Percentiles rank a stretch among this genome's conserved stretches.
Conservation (phyloP, 92 coral and sea anemone species). For the Epizoanthus illoricatus region DNA sequence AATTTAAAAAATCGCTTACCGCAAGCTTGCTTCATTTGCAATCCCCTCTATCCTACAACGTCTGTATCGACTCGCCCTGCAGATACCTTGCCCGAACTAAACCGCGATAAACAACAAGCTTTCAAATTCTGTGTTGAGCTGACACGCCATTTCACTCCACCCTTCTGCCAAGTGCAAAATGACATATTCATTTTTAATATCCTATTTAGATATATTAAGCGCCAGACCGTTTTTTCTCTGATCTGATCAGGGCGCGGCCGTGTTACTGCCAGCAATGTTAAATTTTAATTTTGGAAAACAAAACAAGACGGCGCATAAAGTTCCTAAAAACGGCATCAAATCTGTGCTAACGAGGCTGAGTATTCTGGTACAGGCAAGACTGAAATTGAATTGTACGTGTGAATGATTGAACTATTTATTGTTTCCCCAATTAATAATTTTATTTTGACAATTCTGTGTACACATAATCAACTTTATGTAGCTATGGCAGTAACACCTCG, state of each 20-base stretch:
- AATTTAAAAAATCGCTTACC: slow-evolving; percentile 19
- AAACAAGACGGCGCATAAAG: not conserved
- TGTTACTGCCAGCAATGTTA: slow-evolving; percentile 16
- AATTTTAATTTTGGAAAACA: slow-evolving; percentile 24
- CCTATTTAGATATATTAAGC: slow-evolving; percentile 12
- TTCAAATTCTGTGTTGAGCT: slow-evolving; percentile 7
- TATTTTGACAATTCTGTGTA: not conserved
- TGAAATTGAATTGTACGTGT: not conserved
- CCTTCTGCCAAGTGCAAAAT: slow-evolving; percentile 29
- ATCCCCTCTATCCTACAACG: not conserved
- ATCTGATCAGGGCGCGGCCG: slow-evolving; percentile 43
- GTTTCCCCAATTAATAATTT: not conserved
- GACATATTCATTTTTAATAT: slow-evolving; percentile 31
- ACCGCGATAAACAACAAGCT: not conserved
- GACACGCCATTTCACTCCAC: slow-evolving; percentile 48
- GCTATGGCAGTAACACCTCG: not conserved
- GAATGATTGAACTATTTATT: too few species aligned
- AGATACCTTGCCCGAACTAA: not conserved
- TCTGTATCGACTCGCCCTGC: not conserved
- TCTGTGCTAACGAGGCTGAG: not conserved
- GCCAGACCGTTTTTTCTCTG: slow-evolving; percentile 41
- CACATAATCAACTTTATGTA: not conserved
- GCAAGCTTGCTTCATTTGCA: slow-evolving; percentile 21
- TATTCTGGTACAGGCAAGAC: not conserved
- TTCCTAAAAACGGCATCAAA: not conserved